Base-by-base conservation (phyloP, 2,113 vertebrate genomes). In the Petrocephalus zakoni region DNA sequence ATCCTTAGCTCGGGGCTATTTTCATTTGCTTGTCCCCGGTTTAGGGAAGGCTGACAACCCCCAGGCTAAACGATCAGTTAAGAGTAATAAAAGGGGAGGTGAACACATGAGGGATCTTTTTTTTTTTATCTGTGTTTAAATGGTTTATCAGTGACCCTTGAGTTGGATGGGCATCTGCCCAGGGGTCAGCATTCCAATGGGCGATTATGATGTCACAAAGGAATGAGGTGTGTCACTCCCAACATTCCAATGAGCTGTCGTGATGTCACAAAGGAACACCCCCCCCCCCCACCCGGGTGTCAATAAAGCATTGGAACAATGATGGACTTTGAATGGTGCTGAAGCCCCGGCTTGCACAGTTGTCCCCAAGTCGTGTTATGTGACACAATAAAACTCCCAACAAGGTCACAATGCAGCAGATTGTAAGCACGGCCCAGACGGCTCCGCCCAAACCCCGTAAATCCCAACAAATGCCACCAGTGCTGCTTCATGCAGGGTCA, bases 21-120 rank as follows among this genome's bases (percentile, higher is more conserved):
- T 75, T 37, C 68, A 37, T 19, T 75, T 75, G 17, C 5, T 75
- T 1, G 5, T 61, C 58, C 22, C 8, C 22, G 22, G 22, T 19
- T 19, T 78, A 78, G 34, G 34, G 34, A 42, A 42, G 34, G 72
- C 6, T 78, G 34, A 19, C 34, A 87, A 89, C 90, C 90, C 90
- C 91, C 90, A 89, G 86, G 61, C 72, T 89, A 87, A 91, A 92
- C 90, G 56, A 89, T 91, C 90, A 91, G 90, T 91, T 82, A 90
- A 37, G 11, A 11, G 34, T 46, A 56, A 22, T 89, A 82, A 61
- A 56, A 87, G 3, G 90, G 34, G 49, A 86, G 25, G 25, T 29
- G 87, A 42, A 17, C 86, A 88, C 90, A 90, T 89, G 90, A 89
- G 90, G 88, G 53, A 29, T 51, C 68, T 64, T 89, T 82, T 83